Base-by-base conservation (phyloP, 2,888 invertebrate species). In the Pilophorus perplexus region DNA sequence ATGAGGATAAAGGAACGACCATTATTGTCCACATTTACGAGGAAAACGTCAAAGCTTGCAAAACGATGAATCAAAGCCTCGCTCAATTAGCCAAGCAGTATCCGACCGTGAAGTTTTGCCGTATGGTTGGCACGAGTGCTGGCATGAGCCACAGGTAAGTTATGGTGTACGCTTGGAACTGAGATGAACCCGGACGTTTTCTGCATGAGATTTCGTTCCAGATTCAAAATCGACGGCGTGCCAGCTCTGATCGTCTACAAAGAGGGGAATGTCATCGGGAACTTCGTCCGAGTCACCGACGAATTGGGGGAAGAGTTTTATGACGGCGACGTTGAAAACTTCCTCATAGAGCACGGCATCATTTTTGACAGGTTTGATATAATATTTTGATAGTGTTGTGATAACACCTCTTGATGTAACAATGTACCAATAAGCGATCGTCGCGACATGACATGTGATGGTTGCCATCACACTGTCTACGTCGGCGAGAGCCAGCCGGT, bases 181-280 rank as follows among this genome's bases (percentile, higher is more conserved):
- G 42, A 5, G 10, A 10, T 6, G 10, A 42, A 6, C 14, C 42
- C 16, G 6, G 42, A 14, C 14, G 42, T 8, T 12, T 12, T 8
- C 12, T 33, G 33, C 12, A 33, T 33, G 33, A 8, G 6, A 33
- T 33, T 33, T 12, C 25, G 8, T 64, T 82, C 84, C 62, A 85
- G 88, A 73, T 97, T 97, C 77, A 86, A 90, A 76, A 80, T 83
- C 22, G 86, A 86, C 73, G 97, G 95, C 20, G 86, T 97, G 0
- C 98, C 98, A 12, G 95, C 97, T 1, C 77, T 98, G 60, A 79
- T 97, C 37, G 87, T 92, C 0, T 98, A 98, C 77, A 94, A 93
- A 79, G 86, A 83, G 40, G 93, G 93, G 2, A 88, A 90, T 74
- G 80, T 96, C 3, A 87, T 97, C 74, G 95, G 95, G 18, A 97